Base-by-base conservation (phyloP, 35 echinoderm and acorn worm species). In the Diadema setosum region DNA sequence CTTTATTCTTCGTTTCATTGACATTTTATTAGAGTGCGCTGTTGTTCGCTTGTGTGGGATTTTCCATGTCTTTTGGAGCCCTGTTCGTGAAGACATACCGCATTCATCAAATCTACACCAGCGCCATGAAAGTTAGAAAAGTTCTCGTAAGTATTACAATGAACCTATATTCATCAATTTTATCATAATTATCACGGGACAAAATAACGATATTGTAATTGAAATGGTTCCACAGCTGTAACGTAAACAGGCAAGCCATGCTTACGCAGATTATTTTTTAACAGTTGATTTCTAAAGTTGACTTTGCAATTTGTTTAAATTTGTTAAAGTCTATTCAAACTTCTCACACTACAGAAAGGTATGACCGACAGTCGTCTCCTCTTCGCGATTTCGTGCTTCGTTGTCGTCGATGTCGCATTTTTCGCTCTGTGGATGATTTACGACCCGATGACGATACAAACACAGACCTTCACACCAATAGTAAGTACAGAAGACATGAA, bases 81-180 rank as follows among this genome's bases (percentile, higher is more conserved):
- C 85, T 87, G 17, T 87, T 87, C 42, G 75, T 87, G 85, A 87
- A 87, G 27, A 87, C 85, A 18, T 87, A 73, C 26, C 39, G 85
- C 2, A 70, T 87, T 32, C 85, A 87, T 46, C 85, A 87, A 46
- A 87, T 87, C 69, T 87, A 87, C 42, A 87, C 85, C 2, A 87
- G 85, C 58, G 85, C 85, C 26, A 87, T 87, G 85, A 87, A 87
- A 75, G 60, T 87, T 5, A 69, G 85, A 14, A 87, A 87, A 30
- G 60, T 70, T 17, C 73, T 78, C 15, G 85, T 87, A 35, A 78
- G 73, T 78, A 39, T 44, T 2, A n/a, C n/a, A 40, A 59, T 21
- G 57, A 60, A 60, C 21, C 5, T 21, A n/a, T n/a, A n/a, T n/a
- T n/a, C n/a, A n/a, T n/a, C n/a, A n/a, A n/a, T n/a, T n/a, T n/a